These are phyloP conservation scores for Brachionus koreanus DNA, from an alignment of 1,140 invertebrate genomes.

Conservation along the genomic window DNA sequence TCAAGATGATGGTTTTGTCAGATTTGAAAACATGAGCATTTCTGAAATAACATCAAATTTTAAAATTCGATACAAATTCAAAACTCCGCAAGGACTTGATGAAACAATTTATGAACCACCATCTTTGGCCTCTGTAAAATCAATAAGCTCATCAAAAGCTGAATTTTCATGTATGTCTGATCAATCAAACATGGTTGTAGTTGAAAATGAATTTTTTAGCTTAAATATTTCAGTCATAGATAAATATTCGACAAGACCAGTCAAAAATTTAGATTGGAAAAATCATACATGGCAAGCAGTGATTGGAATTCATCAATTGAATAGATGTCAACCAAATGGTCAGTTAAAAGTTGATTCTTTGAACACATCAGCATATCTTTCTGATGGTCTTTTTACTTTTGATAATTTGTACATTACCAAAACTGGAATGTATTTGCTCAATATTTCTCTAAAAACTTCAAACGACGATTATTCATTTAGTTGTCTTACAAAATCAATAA, in stretches of 20 bases:
- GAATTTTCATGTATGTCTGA: background rate
- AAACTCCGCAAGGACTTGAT: background rate
- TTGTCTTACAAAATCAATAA: conserved; percentile 3
- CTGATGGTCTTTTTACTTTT: background rate
- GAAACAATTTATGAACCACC: background rate
- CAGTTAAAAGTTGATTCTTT: background rate
- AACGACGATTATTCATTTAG: background rate
- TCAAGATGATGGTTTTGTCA: conserved; percentile 9
- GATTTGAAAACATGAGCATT: conserved; percentile 12
- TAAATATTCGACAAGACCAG: background rate
- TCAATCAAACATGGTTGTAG: background rate
- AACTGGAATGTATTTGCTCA: conserved; percentile 20
- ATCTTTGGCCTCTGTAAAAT: background rate
- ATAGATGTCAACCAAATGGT: background rate
- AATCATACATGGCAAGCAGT: conserved; percentile 7
- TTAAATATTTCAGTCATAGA: background rate
- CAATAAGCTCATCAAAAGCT: background rate
- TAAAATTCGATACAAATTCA: conserved; percentile 12
- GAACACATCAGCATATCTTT: background rate
- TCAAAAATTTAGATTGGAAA: conserved; percentile 28
- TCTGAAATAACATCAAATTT: background rate
- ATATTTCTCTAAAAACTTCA: background rate
- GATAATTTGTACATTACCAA: conserved; percentile 25
- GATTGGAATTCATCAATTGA: background rate
- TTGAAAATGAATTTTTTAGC: background rate